phyloP scores from a whole-genome alignment of 1,140 invertebrate genomes.

The Octopus bimaculoides region DNA sequence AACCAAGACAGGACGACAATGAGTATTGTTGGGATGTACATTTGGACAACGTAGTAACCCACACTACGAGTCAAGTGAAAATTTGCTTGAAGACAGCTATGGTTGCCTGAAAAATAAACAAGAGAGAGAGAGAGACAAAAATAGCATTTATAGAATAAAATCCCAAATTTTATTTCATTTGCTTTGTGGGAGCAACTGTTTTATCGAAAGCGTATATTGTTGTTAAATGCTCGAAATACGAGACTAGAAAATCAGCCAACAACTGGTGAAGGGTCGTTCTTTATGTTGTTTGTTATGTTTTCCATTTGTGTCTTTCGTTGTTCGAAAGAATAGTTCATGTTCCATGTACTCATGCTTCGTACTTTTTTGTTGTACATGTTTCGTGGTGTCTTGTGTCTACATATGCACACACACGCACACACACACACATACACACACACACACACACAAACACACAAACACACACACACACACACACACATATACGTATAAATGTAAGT shows the following conservation, averaged over 20 bases:
- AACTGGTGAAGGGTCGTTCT: too few relatives aligned
- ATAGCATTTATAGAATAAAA: too few relatives aligned
- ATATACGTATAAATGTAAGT: not conserved
- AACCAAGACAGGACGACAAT: slow-evolving; percentile 53
- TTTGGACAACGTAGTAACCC: slow-evolving; percentile 50
- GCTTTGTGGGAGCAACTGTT: too few relatives aligned
- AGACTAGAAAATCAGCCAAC: too few relatives aligned
- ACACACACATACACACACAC: not conserved
- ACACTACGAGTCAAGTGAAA: slow-evolving; percentile 44
- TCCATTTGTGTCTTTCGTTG: too few relatives aligned
- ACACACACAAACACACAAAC: not conserved
- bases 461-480: not conserved
- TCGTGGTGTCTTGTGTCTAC: not conserved
- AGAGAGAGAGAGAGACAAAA: not conserved
- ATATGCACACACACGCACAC: not conserved
- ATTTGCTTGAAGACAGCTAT: slow-evolving; percentile 44
- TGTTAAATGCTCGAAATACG: too few relatives aligned
- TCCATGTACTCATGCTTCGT: too few relatives aligned
- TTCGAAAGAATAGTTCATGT: too few relatives aligned
- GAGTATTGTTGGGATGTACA: slow-evolving; percentile 51
- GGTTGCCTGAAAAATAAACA: slow-evolving; percentile 35
- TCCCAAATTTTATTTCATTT: too few relatives aligned
- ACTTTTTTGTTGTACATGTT: not conserved
- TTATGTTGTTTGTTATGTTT: too few relatives aligned
- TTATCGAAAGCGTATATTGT: too few relatives aligned